Percentiles rank a stretch among this genome's conserved stretches.
These are phyloP conservation scores for Limonius californicus DNA, from an alignment of 1,140 invertebrate genomes.

Conservation along the genomic window DNA sequence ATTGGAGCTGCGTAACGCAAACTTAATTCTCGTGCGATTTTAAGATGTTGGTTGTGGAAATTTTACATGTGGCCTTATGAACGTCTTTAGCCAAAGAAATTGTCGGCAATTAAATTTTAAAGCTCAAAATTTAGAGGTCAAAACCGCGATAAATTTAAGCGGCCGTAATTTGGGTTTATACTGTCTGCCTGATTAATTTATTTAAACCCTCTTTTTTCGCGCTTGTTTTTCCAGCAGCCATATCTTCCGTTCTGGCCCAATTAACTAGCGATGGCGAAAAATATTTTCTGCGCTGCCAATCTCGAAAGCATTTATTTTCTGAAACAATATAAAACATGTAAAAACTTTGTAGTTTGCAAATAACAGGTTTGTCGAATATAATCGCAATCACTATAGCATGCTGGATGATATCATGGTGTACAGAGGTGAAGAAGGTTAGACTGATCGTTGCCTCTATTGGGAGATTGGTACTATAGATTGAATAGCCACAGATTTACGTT, in stretches of 20 bases:
- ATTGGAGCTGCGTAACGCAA: neutral
- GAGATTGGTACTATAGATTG: too few relatives aligned
- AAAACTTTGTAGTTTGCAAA: too few relatives aligned
- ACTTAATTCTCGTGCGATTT: slow-evolving; percentile 5
- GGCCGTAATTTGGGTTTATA: too few relatives aligned
- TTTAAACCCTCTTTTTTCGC: slow-evolving; percentile 33
- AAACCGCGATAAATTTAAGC: slow-evolving; percentile 26
- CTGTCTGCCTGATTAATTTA: too few relatives aligned
- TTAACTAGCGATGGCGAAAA: slow-evolving; percentile 18
- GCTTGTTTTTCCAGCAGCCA: slow-evolving; percentile 36
- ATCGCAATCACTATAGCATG: too few relatives aligned
- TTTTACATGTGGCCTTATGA: neutral
- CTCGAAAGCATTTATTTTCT: slow-evolving; percentile 36
- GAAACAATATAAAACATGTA: too few relatives aligned
- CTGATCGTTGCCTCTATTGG: too few relatives aligned
- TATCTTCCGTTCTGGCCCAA: slow-evolving; percentile 20
- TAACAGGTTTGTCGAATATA: too few relatives aligned
- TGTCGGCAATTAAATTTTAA: neutral
- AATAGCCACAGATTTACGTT: too few relatives aligned
- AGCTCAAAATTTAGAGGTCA: neutral
- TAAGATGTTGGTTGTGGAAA: slow-evolving; percentile 7
- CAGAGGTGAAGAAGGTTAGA: too few relatives aligned
- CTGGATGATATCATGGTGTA: too few relatives aligned
- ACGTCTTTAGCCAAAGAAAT: neutral
- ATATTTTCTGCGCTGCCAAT: neutral